Conservation (phyloP, 2,888 invertebrate species). For the Synergus itoensis region DNA sequence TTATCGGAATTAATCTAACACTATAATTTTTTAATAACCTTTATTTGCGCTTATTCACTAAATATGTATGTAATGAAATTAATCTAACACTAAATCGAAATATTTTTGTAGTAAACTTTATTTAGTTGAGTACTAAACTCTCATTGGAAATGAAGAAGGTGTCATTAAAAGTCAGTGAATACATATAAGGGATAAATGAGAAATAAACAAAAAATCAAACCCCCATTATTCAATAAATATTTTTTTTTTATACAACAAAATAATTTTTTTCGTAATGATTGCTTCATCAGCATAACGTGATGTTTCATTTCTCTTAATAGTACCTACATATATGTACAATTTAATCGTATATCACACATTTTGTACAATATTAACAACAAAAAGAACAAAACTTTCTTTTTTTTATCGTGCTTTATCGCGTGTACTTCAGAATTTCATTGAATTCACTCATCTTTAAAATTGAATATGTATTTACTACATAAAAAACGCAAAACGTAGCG, state of each 20-base stretch:
- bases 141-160: slow-evolving; percentile 6
- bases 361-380: slow-evolving; percentile 70
- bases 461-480: slow-evolving; percentile 49
- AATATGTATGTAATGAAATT: slow-evolving; percentile 8
- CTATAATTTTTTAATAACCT: background rate
- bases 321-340: slow-evolving; percentile 66
- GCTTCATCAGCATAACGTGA: slow-evolving; percentile 56
- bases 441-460: slow-evolving; percentile 32
- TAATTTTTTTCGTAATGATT: slow-evolving; percentile 65
- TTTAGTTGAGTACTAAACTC: slow-evolving; percentile 7
- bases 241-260: slow-evolving; percentile 73
- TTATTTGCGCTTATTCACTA: background rate
- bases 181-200: slow-evolving; percentile 61
- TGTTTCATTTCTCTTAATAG: slow-evolving; percentile 57
- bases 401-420: slow-evolving; percentile 47
- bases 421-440: slow-evolving; percentile 45
- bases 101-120: slow-evolving; percentile 27
- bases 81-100: slow-evolving; percentile 18
- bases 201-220: slow-evolving; percentile 67
- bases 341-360: slow-evolving; percentile 72
- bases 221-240: slow-evolving; percentile 68
- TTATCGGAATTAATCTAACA: background rate
- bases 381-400: slow-evolving; percentile 50
- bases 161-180: slow-evolving; percentile 44
- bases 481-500: slow-evolving; percentile 57